These are phyloP conservation scores for Erpobdella octoculata DNA, from an alignment of 2,888 invertebrate genomes.

Conservation along the genomic window DNA sequence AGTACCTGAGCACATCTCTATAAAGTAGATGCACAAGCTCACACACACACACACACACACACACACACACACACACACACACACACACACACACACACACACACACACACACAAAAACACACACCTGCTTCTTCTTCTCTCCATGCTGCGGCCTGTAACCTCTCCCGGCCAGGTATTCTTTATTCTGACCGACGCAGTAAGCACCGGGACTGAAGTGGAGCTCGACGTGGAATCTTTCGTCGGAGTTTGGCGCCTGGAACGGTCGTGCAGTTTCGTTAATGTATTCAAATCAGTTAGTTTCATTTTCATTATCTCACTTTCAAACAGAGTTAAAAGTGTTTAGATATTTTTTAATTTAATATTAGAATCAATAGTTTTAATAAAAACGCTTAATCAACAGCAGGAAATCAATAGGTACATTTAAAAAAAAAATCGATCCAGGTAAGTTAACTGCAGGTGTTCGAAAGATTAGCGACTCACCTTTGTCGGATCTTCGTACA, in stretches of 20 bases:
- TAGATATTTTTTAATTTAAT: too few relatives aligned
- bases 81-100: not conserved
- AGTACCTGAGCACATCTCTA: not conserved
- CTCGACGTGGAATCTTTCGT: constrained; percentile 83
- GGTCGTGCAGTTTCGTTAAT: not conserved
- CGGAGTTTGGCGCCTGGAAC: constrained; percentile 61
- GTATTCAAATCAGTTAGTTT: too few relatives aligned
- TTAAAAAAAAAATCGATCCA: too few relatives aligned
- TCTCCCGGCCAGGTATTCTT: constrained; percentile 58
- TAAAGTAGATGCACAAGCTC: too few relatives aligned
- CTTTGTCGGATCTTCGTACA: constrained; percentile 93
- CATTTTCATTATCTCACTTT: not conserved
- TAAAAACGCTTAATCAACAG: too few relatives aligned
- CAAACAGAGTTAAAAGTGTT: not conserved
- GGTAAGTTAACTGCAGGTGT: too few relatives aligned
- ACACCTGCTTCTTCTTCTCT: constrained; percentile 28
- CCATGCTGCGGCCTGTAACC: constrained; percentile 40
- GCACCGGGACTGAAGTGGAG: constrained; percentile 93
- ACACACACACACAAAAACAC: not conserved
- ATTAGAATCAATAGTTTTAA: too few relatives aligned
- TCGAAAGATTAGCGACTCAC: constrained; percentile 49
- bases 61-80: not conserved
- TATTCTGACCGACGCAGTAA: constrained; percentile 63
- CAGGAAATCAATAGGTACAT: too few relatives aligned
- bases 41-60: too few relatives aligned